Conservation (phyloP, 2,113 vertebrate genomes). For the Gymnocephalus cernua region DNA sequence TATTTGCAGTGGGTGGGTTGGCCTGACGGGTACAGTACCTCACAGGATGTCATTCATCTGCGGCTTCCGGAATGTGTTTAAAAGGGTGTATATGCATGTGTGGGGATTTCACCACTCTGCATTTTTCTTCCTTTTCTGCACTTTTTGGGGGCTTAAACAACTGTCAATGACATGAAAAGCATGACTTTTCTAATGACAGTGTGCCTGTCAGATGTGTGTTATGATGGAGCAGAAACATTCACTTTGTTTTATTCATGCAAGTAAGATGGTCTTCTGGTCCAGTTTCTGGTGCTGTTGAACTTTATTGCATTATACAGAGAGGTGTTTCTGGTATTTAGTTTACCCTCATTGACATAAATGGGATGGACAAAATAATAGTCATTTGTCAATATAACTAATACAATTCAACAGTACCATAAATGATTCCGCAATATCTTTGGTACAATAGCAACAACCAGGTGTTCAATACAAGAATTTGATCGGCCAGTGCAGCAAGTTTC, state of each 20-base stretch:
- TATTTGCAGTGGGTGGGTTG: conserved; percentile 63
- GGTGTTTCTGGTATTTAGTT: too few species aligned
- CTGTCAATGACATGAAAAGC: conserved; percentile 36
- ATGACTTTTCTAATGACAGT: conserved; percentile 31
- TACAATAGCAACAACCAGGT: not conserved
- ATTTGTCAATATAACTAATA: too few species aligned
- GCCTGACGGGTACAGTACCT: conserved; percentile 69
- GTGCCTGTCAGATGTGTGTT: not conserved
- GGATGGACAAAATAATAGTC: too few species aligned
- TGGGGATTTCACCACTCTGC: conserved; percentile 42
- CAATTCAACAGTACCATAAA: not conserved
- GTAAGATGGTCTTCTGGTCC: conserved; percentile 2
- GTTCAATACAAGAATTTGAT: not conserved
- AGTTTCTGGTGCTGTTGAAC: not conserved
- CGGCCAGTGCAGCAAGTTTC: not conserved
- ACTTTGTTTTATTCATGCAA: not conserved
- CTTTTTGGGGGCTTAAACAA: conserved; percentile 19
- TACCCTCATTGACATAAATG: too few species aligned
- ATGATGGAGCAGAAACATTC: conserved; percentile 24
- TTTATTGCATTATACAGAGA: not conserved
- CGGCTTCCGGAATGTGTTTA: conserved; percentile 60
- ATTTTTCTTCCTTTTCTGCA: conserved; percentile 8
- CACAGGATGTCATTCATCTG: conserved; percentile 75
- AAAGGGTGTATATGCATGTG: conserved; percentile 43
- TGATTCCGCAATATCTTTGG: not conserved